phyloP scores from a whole-genome alignment of 2,888 invertebrate genomes.

The Eristalis pertinax region DNA sequence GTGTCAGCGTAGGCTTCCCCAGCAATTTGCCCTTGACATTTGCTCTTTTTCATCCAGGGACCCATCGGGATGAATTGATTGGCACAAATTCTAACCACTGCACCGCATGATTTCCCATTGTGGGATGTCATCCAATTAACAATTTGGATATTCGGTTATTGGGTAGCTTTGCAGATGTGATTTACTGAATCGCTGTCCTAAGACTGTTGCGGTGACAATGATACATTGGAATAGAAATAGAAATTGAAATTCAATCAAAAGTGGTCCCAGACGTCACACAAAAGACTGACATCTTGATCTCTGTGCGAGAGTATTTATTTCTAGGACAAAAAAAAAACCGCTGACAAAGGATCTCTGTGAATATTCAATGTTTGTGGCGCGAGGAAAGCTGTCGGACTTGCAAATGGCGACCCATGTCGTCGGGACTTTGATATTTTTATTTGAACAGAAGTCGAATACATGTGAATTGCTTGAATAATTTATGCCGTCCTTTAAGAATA shows the following conservation, averaged over 20 bases:
- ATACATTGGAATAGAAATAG: neutral
- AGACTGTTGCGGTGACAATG: neutral
- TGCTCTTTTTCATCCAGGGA: neutral
- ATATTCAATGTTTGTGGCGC: neutral
- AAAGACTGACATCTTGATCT: neutral
- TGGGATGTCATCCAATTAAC: neutral
- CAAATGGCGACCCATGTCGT: neutral
- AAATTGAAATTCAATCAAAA: neutral
- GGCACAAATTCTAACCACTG: neutral
- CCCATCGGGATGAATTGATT: neutral
- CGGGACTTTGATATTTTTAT: neutral
- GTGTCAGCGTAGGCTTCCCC: neutral
- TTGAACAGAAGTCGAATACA: neutral
- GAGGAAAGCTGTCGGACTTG: neutral
- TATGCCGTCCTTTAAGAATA: neutral
- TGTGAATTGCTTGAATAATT: neutral
- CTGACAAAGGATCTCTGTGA: neutral
- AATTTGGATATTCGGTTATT: neutral
- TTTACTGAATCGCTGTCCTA: too few species aligned
- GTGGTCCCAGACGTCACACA: neutral
- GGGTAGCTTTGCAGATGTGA: neutral
- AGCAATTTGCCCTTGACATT: neutral
- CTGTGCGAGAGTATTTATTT: neutral
- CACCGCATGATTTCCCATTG: neutral
- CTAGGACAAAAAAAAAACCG: neutral